A percentile compares a stretch with the other conserved stretches of the same genome.
phyloP scores from a whole-genome alignment of 2,797 vertebrate species.

The Micrastur ruficollis region DNA sequence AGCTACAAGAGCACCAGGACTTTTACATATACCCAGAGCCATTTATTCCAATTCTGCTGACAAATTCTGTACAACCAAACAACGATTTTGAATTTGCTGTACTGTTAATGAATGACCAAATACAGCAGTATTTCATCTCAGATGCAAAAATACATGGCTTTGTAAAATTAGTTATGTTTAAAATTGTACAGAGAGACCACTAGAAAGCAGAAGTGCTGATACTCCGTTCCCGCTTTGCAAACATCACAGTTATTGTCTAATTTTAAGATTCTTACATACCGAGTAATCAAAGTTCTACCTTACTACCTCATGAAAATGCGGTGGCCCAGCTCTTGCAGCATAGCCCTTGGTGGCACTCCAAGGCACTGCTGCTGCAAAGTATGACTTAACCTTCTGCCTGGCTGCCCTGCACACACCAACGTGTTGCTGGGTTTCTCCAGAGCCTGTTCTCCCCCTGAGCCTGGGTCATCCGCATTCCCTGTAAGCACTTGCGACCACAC shows the following conservation, averaged over 20 bases:
- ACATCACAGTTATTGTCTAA: background rate
- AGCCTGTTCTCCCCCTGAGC: background rate
- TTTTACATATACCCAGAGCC: background rate
- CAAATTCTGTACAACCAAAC: background rate
- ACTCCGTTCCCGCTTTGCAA: background rate
- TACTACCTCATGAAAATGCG: background rate
- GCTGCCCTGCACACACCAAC: background rate
- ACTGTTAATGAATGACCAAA: background rate
- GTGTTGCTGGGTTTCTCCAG: background rate
- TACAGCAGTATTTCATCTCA: background rate
- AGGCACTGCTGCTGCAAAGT: background rate
- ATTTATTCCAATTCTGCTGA: background rate
- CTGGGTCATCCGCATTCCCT: background rate
- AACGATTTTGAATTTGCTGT: background rate
- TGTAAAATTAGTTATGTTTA: background rate
- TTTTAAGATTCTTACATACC: background rate
- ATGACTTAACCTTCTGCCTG: background rate
- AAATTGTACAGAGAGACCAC: background rate
- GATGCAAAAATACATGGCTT: background rate
- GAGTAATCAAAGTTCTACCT: background rate
- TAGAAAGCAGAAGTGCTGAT: background rate
- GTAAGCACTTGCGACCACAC: background rate
- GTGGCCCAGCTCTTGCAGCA: background rate
- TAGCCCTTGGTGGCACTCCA: background rate
- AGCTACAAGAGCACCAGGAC: background rate